phyloP scores from a whole-genome alignment of 2,797 vertebrate species.

The Artibeus lituratus region DNA sequence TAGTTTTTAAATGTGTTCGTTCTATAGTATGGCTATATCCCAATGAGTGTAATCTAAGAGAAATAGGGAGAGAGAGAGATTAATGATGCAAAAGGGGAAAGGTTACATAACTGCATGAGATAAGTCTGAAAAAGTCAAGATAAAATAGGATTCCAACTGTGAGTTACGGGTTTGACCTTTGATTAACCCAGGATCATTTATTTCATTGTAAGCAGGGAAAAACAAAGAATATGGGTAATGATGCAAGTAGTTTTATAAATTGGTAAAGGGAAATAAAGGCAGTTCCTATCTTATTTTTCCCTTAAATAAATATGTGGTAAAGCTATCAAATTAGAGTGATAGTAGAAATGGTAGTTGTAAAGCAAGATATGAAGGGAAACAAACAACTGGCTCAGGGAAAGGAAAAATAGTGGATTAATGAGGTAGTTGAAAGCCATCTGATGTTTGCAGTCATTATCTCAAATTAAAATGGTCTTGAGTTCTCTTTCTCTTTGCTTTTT shows the following conservation, averaged over 20 bases:
- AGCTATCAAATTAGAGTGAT: neutral
- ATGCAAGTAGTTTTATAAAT: neutral
- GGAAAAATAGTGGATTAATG: neutral
- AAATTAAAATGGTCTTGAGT: neutral
- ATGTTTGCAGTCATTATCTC: neutral
- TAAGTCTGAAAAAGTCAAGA: neutral
- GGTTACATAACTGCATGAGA: neutral
- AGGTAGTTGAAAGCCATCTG: neutral
- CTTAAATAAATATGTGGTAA: neutral
- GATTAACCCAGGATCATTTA: neutral
- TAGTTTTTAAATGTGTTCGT: neutral
- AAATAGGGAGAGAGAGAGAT: neutral
- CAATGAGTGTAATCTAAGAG: neutral
- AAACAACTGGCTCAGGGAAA: neutral
- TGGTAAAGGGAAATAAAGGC: neutral
- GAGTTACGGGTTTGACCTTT: neutral
- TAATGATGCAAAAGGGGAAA: neutral
- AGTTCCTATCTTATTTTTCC: neutral
- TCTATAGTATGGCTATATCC: neutral
- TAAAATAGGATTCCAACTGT: neutral
- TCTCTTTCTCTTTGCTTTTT: too few species aligned
- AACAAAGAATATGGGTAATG: neutral
- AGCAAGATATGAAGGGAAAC: neutral
- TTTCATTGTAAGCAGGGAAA: neutral
- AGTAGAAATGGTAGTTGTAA: neutral